Conservation (phyloP, 2,113 vertebrate genomes). For the Camelus dromedarius region DNA sequence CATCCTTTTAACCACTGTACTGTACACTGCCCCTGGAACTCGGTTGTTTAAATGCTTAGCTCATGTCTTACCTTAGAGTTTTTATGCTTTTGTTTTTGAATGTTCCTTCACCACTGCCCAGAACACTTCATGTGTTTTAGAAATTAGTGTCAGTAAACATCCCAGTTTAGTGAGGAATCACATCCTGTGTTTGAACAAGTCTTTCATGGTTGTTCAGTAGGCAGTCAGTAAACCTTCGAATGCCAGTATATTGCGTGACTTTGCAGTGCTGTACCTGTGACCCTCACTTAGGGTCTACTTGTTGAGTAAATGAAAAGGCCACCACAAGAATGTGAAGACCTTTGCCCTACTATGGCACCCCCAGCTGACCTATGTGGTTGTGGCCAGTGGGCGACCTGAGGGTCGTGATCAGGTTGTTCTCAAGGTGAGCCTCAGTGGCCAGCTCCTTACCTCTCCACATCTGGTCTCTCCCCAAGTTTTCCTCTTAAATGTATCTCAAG, state of each 20-base stretch:
- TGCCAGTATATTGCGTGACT: background rate
- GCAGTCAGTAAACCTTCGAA: background rate
- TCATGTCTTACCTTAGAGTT: background rate
- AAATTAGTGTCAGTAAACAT: slow-evolving; percentile 31
- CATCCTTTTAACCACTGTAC: background rate
- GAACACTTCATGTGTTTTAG: slow-evolving; percentile 18
- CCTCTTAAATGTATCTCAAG: background rate
- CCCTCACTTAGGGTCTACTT: background rate
- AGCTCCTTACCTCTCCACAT: background rate
- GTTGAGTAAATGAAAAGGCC: background rate
- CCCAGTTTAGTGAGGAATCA: background rate
- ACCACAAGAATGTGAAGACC: background rate
- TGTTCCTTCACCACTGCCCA: background rate
- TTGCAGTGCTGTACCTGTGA: background rate
- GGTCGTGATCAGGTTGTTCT: background rate
- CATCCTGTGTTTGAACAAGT: background rate
- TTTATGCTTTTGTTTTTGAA: background rate
- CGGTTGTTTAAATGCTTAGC: background rate
- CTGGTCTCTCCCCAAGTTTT: background rate
- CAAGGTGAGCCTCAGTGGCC: background rate
- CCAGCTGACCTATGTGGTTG: background rate
- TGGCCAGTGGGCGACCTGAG: background rate
- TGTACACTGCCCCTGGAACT: background rate
- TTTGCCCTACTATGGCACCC: background rate
- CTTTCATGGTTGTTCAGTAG: background rate